Percentiles rank a stretch among this genome's conserved stretches.
These are phyloP conservation scores for Antrozous pallidus DNA, from an alignment of 2,797 vertebrate species.

Conservation along the genomic window DNA sequence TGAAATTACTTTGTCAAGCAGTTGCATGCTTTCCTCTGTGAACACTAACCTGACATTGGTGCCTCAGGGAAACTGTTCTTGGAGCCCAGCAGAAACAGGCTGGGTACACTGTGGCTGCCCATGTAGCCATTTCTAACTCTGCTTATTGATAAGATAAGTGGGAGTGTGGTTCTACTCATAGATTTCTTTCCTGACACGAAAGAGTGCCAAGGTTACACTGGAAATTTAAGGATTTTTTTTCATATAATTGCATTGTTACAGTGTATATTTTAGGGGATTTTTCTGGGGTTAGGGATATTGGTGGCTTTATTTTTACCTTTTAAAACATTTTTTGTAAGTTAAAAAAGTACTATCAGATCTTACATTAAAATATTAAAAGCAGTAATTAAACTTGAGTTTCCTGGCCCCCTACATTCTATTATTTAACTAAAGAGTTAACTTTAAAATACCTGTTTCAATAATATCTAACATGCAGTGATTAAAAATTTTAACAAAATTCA, in stretches of 20 bases:
- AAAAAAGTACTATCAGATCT: background rate
- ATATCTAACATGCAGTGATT: slow-evolving; percentile 19
- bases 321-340: background rate
- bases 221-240: background rate
- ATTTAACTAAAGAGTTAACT: slow-evolving; percentile 27
- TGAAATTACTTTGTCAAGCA: background rate
- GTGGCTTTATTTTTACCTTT: background rate
- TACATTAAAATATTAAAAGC: slow-evolving; percentile 48
- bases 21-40: background rate
- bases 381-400: slow-evolving; percentile 39
- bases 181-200: background rate
- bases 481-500: slow-evolving; percentile 42
- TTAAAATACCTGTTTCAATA: slow-evolving; percentile 37
- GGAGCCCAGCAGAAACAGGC: background rate
- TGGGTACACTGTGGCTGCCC: background rate
- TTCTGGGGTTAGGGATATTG: background rate
- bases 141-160: background rate
- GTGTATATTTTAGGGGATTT: background rate
- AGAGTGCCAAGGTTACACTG: background rate
- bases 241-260: background rate
- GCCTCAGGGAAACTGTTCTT: background rate
- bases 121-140: background rate
- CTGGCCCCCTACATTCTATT: background rate
- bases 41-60: background rate
- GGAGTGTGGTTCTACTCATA: background rate